Evolutionary conservation across 1,140 invertebrate genomes (phyloP).

Genomic region (Parapsyche elsis): DNA sequence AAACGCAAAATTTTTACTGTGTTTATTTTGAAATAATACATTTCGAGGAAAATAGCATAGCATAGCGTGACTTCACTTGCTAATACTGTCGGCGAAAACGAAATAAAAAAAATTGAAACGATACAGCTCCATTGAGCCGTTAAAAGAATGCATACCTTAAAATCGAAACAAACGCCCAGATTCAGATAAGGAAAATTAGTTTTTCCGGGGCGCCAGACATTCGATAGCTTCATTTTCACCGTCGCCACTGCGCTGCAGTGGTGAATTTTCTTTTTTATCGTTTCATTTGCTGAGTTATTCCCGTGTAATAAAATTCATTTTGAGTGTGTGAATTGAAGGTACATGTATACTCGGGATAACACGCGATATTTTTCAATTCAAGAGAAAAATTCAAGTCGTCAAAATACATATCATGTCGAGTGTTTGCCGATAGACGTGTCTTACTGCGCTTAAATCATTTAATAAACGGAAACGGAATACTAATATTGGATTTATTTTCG

Average conservation of each 20-base stretch:
- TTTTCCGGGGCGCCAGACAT: background rate
- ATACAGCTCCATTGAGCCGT: background rate
- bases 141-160: conserved; percentile 29
- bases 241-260: background rate
- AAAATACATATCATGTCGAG: background rate
- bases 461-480: background rate
- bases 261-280: conserved; percentile 10
- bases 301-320: background rate
- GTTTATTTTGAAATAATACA: background rate
- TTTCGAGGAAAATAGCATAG: background rate
- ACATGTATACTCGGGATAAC: background rate
- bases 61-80: conserved; percentile 18
- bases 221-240: conserved; percentile 39
- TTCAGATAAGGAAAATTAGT: conserved; percentile 17
- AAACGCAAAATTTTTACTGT: background rate
- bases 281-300: background rate
- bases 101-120: background rate
- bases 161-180: conserved; percentile 25
- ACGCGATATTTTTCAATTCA: background rate
- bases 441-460: background rate
- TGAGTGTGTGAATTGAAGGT: background rate
- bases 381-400: too few species aligned
- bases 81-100: background rate
- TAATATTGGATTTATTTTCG: too few species aligned
- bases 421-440: conserved; percentile 19